phyloP scores from a whole-genome alignment of 2,113 vertebrate species.

The Mandrillus leucophaeus region DNA sequence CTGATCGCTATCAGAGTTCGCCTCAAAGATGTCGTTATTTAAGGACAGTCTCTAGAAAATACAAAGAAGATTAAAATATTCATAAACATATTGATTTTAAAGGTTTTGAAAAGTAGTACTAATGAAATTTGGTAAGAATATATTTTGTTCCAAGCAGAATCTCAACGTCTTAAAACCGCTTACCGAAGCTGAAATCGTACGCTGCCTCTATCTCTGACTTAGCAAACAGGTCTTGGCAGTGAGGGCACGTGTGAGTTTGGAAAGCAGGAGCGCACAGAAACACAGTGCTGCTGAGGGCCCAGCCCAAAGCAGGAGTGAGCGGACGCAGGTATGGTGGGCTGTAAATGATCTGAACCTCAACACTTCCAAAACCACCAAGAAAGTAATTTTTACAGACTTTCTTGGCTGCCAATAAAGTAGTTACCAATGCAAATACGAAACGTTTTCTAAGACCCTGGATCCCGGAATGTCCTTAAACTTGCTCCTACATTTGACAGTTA shows the following conservation, averaged over 20 bases:
- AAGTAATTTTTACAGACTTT: conserved; percentile 14
- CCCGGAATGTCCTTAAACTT: neutral
- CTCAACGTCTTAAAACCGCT: conserved; percentile 41
- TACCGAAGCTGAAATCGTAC: neutral
- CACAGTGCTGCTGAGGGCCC: too few relatives aligned
- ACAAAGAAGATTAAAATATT: conserved; percentile 33
- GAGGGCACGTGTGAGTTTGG: neutral
- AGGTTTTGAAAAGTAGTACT: neutral
- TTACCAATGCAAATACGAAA: neutral
- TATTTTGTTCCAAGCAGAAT: neutral
- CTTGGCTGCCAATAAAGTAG: neutral
- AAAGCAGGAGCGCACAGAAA: neutral
- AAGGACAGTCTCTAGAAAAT: conserved; percentile 87
- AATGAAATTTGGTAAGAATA: neutral
- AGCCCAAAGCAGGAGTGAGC: neutral
- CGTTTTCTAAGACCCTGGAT: neutral
- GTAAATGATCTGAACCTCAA: neutral
- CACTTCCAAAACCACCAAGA: neutral
- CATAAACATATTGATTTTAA: neutral
- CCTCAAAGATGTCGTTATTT: conserved; percentile 93
- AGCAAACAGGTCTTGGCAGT: neutral
- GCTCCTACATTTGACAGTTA: neutral
- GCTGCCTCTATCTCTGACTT: neutral
- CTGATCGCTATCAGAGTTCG: conserved; percentile 92
- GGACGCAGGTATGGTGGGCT: neutral